Percentiles rank a stretch among this genome's conserved stretches.
These are phyloP conservation scores for Grantiella picta DNA, from an alignment of 2,113 vertebrate species.

Conservation along the genomic window DNA sequence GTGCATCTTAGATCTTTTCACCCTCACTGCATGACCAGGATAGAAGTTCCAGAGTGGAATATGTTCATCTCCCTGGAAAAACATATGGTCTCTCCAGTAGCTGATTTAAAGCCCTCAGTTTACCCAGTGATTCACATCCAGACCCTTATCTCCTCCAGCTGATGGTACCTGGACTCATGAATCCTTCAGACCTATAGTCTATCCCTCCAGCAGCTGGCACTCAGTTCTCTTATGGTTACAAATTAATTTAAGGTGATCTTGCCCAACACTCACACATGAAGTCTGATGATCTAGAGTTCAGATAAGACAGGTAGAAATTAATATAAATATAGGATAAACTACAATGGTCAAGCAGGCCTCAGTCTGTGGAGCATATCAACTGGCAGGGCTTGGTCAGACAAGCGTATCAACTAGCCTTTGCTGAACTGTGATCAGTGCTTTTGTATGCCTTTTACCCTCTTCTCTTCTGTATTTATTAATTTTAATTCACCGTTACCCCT, in stretches of 20 bases:
- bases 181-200: not conserved
- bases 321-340: not conserved
- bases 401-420: not conserved
- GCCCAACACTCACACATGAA: not conserved
- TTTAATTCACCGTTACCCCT: not conserved
- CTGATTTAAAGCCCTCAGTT: not conserved
- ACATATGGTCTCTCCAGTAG: fast-evolving
- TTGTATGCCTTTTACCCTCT: not conserved
- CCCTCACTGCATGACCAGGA: not conserved
- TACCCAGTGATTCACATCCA: not conserved
- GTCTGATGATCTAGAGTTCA: not conserved
- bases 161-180: too few species aligned
- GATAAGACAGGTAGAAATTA: not conserved
- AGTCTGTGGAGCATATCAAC: not conserved
- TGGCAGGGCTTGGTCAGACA: not conserved
- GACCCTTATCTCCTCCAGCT: not conserved
- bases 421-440: not conserved
- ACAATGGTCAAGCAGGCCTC: not conserved
- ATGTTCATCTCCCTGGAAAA: not conserved
- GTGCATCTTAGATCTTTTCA: not conserved
- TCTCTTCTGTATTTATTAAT: not conserved
- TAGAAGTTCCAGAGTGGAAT: not conserved
- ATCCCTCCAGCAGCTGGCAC: not conserved
- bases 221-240: not conserved
- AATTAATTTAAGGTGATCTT: not conserved